These are phyloP conservation scores for Drosophila repletoides DNA, from an alignment of 1,140 invertebrate genomes.

Conservation along the genomic window DNA sequence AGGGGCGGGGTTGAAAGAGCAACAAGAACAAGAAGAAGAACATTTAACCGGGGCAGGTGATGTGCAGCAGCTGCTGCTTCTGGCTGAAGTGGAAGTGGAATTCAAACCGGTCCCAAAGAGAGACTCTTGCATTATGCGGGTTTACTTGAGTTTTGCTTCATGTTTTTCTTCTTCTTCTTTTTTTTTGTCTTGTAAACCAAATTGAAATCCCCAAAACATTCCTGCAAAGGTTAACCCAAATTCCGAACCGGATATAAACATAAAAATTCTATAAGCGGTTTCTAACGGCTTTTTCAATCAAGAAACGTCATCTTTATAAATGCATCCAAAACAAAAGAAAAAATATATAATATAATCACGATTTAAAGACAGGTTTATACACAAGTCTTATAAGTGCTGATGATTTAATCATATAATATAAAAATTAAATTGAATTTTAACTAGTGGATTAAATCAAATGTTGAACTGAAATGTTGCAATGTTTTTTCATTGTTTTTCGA, in stretches of 20 bases:
- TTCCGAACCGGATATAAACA: background rate
- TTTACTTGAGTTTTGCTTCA: background rate
- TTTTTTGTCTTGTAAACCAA: background rate
- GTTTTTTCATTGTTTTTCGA: no score
- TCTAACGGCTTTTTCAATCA: background rate
- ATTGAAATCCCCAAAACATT: constrained; percentile 6
- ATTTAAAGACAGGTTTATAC: constrained; percentile 22
- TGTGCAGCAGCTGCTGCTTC: constrained; percentile 29
- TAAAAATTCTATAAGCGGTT: background rate
- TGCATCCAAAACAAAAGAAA: background rate
- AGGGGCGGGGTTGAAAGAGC: constrained; percentile 8
- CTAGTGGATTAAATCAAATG: no score
- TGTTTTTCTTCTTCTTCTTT: background rate
- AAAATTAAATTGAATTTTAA: background rate
- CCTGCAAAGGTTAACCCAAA: background rate
- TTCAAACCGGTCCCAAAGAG: constrained; percentile 9
- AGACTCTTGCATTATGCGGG: constrained; percentile 24
- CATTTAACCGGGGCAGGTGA: constrained; percentile 43
- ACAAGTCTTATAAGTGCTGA: constrained; percentile 22
- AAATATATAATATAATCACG: constrained; percentile 4
- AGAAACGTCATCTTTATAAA: constrained; percentile 11
- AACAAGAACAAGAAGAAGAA: constrained; percentile 2
- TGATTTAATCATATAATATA: constrained; percentile 31
- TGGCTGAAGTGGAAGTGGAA: constrained; percentile 13
- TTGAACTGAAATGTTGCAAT: no score